Evolutionary conservation across 2,888 invertebrate species (phyloP).

Genomic region (Agonopterix heracliana): DNA sequence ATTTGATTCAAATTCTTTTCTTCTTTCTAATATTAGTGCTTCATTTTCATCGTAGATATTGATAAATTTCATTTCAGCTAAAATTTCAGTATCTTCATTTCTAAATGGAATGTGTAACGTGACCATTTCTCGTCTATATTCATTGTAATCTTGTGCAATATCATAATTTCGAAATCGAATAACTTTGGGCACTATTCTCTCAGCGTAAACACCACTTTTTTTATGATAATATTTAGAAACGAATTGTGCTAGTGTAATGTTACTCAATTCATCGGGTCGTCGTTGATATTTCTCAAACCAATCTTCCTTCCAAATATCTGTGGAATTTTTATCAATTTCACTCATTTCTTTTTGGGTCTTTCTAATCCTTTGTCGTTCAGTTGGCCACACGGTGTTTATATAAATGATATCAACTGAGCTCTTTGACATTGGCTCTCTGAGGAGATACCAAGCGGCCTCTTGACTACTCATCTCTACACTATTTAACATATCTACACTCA

Average conservation of each 20-base stretch:
- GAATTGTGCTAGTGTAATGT: slow-evolving; percentile 41
- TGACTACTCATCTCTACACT: slow-evolving; percentile 30
- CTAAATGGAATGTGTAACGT: slow-evolving; percentile 36
- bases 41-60: slow-evolving; percentile 33
- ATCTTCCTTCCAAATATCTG: slow-evolving; percentile 47
- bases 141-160: slow-evolving; percentile 28
- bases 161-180: slow-evolving; percentile 41
- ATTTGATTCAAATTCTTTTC: slow-evolving; percentile 23
- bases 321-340: slow-evolving; percentile 30
- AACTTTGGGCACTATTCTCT: slow-evolving; percentile 24
- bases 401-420: slow-evolving; percentile 16
- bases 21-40: slow-evolving; percentile 20
- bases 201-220: slow-evolving; percentile 17
- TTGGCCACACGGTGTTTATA: slow-evolving; percentile 31
- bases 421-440: slow-evolving; percentile 24
- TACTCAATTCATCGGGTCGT: slow-evolving; percentile 33
- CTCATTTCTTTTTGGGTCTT: slow-evolving; percentile 38
- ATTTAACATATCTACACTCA: slow-evolving; percentile 22
- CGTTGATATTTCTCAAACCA: slow-evolving; percentile 47
- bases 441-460: slow-evolving; percentile 40
- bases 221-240: slow-evolving; percentile 30
- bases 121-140: slow-evolving; percentile 43
- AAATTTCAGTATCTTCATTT: slow-evolving; percentile 37
- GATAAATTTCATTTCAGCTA: slow-evolving; percentile 33
- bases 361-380: slow-evolving; percentile 30